Base-by-base conservation (phyloP, 2,113 vertebrate species). In the Podarcis raffonei region DNA sequence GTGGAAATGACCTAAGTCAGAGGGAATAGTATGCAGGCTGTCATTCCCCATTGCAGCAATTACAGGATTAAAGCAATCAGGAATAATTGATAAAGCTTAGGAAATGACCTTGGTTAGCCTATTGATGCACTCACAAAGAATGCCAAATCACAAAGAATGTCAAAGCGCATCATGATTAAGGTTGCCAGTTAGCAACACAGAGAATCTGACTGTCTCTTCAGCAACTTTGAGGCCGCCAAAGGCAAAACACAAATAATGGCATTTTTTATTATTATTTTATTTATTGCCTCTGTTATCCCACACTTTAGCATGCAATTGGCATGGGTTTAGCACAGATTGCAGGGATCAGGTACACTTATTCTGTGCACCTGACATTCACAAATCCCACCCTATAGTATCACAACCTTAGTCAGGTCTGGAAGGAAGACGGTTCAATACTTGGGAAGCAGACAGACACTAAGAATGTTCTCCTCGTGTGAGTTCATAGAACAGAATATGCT, bases 41-140 rank as follows among this genome's bases (percentile, higher is more conserved):
- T 20, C 65, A 57, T 62, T 32, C 72, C 74, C 57, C 74, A 39
- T 11, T 20, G 57, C 57, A n/a, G 35, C 72, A 65, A 59, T 77
- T 86, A n/a, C 57, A 66, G 57, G 84, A 53, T 84, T 84, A 72
- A 84, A 84, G 30, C 83, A 84, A 84, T 84, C 42, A 72, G 68
- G 68, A 71, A 76, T 65, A 86, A 42, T 65, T 77, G 72, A 65
- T 86, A 65, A 77, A 39, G 57, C 84, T 76, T 77, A 42, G 59
- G 57, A 77, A 85, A 65, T 85, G 72, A 30, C 72, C 57, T 85
- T 85, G 57, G 23, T 65, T 85, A 85, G 57, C 35, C 35, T 76
- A 62, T 53, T 8, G 83, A 85, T 39, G 35, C 59, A 77, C 6
- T 85, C 35, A 20, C 57, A 39, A 30, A n/a, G 84, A 77, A 85